Evolutionary conservation across 2,888 invertebrate genomes (phyloP), one percentile per base, ranked within the genome.

Genomic region (Gastracanthus pulcherrimus): DNA sequence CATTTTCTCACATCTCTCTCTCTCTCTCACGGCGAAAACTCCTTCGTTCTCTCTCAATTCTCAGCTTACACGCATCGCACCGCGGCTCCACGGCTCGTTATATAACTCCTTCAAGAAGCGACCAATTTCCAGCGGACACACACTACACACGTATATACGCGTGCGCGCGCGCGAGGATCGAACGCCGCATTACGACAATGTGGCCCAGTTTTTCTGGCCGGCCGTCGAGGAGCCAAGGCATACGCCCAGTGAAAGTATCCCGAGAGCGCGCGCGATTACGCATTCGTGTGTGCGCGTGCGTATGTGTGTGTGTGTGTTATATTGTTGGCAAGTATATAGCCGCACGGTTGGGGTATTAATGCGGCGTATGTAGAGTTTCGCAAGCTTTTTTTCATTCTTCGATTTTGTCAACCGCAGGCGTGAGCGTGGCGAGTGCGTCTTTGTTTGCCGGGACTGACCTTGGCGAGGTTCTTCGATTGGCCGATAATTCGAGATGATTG

Each of bases 201-300:
- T 81, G 81, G 83, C 83, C 83, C 81, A 83, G 78, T 83, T 78
- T 80, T 70, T 69, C 55, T 58, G 38, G 23, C 16, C 58, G 45
- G 38, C 41, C 31, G 26, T 9, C 31, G 48, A 58, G 62, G 38
- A 48, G 48, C n/a, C 5, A 6, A 41, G 26, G 36, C 45, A 78
- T 38, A 83, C 81, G 78, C 81, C 83, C 72, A 79, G 83, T 83
- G 83, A 83, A 83, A 83, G 83, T 81, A 77, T 66, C 70, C 9
- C 41, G 55, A 23, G n/a, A n/a, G 45, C 23, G 36, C 58, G 34
- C 66, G 58, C 48, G 76, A 76, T 76, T 81, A 72, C 81, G 58
- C 48, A 76, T 67, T 72, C 58, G 19, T 31, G 16, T 16, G n/a
- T 48, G 41, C 34, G 34, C 48, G 34, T 19, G 11, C 19, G 23